Evolutionary conservation across 2,888 invertebrate genomes (phyloP), one percentile per base, ranked within the genome.

Genomic region (Phrixothrix hirtus): DNA sequence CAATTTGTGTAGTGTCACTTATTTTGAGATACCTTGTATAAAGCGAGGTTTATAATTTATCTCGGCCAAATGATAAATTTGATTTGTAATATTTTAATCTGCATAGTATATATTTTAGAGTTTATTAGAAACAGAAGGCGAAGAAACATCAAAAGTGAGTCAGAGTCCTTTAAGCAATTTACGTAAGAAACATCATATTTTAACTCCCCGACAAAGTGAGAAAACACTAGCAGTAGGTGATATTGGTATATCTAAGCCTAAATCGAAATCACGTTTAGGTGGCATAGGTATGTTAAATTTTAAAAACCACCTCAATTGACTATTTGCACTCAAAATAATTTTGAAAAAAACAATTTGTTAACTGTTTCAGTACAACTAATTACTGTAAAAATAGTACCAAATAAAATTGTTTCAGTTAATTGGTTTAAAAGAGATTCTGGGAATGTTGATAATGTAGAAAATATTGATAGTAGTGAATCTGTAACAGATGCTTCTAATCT

Each of bases 191-290:
- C 84, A 86, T 58, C 83, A 87, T 65, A 85, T 89, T 32, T 75
- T 92, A 15, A 92, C 92, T 0, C 91, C 92, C 30, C 78, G 91
- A n/a, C 91, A 91, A 62, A 92, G 92, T 29, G 92, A 92, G 69
- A 81, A 87, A 10, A 87, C 89, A 37, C 79, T 92, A 21, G 81
- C 81, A 67, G 81, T 70, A 66, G 82, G 73, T 1, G 81, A 84
- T 56, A 77, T 80, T 9, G 63, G 68, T 4, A 57, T 66, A 58
- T 68, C 77, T n/a, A 79, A 81, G 62, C 72, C 79, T 16, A 84
- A 83, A 69, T 75, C 80, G 1, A 75, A 72, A 59, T 71, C 84
- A 43, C 81, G 82, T 63, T 77, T 92, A 62, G 88, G 89, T 57
- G 89, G 89, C 17, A 82, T 91, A 56, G 86, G 87, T 87, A 70